These are phyloP conservation scores for Pimpla rufipes DNA, from an alignment of 2,888 invertebrate genomes.

Conservation along the genomic window DNA sequence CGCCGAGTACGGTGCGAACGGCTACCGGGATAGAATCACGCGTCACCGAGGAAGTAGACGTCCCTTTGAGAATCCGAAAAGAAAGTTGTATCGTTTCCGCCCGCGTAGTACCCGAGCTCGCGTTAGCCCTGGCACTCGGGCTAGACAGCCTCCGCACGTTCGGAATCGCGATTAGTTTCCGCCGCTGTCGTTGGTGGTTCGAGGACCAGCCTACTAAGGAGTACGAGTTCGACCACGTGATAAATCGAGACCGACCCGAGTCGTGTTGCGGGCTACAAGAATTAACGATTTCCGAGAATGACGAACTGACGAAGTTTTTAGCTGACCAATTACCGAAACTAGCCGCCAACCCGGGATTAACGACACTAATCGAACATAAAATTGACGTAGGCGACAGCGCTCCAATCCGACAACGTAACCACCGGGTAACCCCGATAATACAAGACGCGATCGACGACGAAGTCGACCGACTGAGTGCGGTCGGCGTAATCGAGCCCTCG, in stretches of 20 bases:
- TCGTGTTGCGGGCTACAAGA: background rate
- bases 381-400: background rate
- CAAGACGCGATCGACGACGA: background rate
- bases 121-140: slow-evolving; percentile 7
- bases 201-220: background rate
- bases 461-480: slow-evolving; percentile 11
- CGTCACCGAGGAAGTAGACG: background rate
- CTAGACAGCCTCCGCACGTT: background rate
- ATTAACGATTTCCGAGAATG: background rate
- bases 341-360: background rate
- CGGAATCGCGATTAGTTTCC: background rate
- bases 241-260: background rate
- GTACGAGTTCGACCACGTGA: slow-evolving; percentile 20
- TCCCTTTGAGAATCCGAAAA: background rate
- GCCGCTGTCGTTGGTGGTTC: slow-evolving; percentile 20
- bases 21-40: background rate
- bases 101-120: background rate
- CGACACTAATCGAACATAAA: background rate
- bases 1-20: background rate
- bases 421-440: slow-evolving; percentile 19
- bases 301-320: background rate
- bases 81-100: background rate
- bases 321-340: slow-evolving; percentile 2
- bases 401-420: slow-evolving; percentile 2
- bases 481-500: slow-evolving; percentile 39